A percentile compares a stretch with the other conserved stretches of the same genome.
These are phyloP conservation scores for Semnornis frantzii DNA, from an alignment of 2,113 vertebrate genomes.

Conservation along the genomic window DNA sequence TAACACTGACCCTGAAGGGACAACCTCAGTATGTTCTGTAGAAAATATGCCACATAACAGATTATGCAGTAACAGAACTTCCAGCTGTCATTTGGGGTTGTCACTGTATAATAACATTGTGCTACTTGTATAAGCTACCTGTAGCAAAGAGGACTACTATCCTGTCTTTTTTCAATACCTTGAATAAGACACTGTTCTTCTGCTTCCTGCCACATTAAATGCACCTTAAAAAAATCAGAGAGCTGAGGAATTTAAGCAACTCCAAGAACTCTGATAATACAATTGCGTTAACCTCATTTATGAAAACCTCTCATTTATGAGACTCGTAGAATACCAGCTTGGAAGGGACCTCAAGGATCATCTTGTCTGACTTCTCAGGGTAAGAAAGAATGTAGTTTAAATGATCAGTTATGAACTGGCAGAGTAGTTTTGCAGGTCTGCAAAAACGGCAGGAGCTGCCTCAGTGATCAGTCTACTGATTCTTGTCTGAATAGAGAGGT, in stretches of 20 bases:
- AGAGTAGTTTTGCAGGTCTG: not conserved
- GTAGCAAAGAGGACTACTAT: not conserved
- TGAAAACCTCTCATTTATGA: too few relatives aligned
- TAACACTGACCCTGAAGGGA: not conserved
- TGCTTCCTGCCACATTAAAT: not conserved
- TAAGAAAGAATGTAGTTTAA: too few relatives aligned
- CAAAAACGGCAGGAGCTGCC: not conserved
- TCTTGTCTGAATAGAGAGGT: not conserved
- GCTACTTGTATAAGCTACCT: not conserved
- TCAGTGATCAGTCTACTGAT: not conserved
- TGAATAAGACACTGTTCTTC: not conserved
- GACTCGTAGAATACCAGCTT: too few relatives aligned
- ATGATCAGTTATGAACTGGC: not conserved
- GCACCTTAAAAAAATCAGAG: accelerated
- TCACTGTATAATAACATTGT: not conserved
- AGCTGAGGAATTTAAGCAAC: not conserved
- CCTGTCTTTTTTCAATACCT: not conserved
- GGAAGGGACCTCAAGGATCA: too few relatives aligned
- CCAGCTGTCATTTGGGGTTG: not conserved
- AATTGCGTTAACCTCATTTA: not conserved
- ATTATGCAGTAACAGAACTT: not conserved
- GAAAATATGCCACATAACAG: not conserved
- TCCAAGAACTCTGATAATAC: not conserved
- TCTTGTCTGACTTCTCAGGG: too few relatives aligned
- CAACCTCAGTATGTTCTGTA: not conserved